These are phyloP conservation scores for Rhinolophus ferrumequinum DNA, from an alignment of 2,113 vertebrate species.

Conservation along the genomic window DNA sequence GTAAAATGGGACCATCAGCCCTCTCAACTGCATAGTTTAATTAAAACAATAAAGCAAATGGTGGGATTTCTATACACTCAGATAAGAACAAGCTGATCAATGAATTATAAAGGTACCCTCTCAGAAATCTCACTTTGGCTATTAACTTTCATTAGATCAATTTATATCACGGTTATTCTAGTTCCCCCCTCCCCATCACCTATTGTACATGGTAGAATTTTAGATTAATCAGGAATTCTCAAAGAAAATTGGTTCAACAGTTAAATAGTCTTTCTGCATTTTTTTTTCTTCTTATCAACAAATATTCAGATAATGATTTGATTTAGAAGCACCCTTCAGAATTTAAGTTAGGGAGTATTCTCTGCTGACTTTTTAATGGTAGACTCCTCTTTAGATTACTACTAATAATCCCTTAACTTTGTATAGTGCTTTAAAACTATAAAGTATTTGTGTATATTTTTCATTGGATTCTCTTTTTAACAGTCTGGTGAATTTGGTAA, in stretches of 20 bases:
- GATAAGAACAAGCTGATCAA: neutral
- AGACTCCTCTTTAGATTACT: neutral
- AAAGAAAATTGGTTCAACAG: neutral
- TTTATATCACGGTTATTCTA: constrained; percentile 30
- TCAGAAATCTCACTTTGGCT: constrained; percentile 37
- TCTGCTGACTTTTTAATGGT: neutral
- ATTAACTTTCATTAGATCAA: neutral
- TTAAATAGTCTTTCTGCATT: neutral
- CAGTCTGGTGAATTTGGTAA: neutral
- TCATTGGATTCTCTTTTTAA: neutral
- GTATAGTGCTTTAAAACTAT: neutral
- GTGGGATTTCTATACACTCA: neutral
- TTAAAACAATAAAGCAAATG: neutral
- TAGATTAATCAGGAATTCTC: neutral
- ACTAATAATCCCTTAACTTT: neutral
- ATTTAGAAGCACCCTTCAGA: neutral
- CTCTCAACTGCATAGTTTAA: neutral
- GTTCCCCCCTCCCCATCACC: neutral
- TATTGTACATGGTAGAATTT: neutral
- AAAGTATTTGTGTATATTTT: neutral
- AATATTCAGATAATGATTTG: constrained; percentile 29
- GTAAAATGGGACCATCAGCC: neutral
- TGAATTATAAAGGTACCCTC: neutral
- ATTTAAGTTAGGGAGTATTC: constrained; percentile 12
- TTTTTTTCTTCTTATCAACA: constrained; percentile 7